phyloP scores from a whole-genome alignment of 2,888 invertebrate species.

The Parnassius smintheus region DNA sequence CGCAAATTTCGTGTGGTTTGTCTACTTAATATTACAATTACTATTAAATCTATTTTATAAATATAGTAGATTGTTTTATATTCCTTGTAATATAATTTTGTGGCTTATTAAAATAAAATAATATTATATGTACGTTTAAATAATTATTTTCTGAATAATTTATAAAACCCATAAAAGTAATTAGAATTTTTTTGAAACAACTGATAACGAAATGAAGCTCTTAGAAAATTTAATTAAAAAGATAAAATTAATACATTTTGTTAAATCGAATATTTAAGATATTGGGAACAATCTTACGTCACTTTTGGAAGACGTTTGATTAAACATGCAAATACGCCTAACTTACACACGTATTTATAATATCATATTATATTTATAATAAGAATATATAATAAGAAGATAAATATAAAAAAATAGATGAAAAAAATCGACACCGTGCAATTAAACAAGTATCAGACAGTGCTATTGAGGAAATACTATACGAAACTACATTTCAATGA shows the following conservation, averaged over 20 bases:
- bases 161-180: conserved; percentile 27
- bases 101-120: conserved; percentile 18
- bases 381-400: conserved; percentile 35
- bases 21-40: conserved; percentile 52
- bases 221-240: background rate
- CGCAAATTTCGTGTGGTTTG: conserved; percentile 77
- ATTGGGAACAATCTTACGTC: conserved; percentile 62
- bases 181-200: too few species aligned
- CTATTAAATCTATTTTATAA: conserved; percentile 44
- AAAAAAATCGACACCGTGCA: conserved; percentile 52
- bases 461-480: conserved; percentile 67
- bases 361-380: conserved; percentile 43
- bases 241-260: background rate
- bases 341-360: conserved; percentile 62
- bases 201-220: background rate
- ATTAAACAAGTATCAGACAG: conserved; percentile 60
- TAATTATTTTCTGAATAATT: conserved; percentile 34
- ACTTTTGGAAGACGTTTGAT: conserved; percentile 80
- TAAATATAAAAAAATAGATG: conserved; percentile 43
- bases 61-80: conserved; percentile 43
- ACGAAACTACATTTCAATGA: conserved; percentile 72
- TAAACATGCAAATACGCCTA: conserved; percentile 72
- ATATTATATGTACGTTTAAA: conserved; percentile 25
- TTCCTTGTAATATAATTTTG: conserved; percentile 1
- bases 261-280: conserved; percentile 10